Conservation (phyloP, 2,113 vertebrate species). For the Hemicordylus capensis region DNA sequence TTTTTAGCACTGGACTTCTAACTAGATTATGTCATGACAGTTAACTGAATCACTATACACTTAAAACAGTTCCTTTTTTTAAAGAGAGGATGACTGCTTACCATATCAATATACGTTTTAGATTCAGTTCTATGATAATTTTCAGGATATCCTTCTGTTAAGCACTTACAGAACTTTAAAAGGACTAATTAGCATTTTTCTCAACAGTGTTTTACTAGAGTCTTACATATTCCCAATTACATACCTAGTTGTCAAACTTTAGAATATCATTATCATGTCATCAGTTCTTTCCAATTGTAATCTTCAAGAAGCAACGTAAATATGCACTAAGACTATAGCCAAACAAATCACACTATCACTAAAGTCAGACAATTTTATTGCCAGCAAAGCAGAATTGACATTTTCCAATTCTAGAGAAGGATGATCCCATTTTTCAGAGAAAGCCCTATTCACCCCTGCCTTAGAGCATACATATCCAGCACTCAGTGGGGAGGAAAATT, state of each 20-base stretch:
- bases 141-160: not conserved
- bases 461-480: not conserved
- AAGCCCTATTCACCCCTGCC: not conserved
- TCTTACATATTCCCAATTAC: not conserved
- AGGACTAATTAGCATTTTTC: not conserved
- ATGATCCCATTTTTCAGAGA: not conserved
- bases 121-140: not conserved
- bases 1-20: not conserved
- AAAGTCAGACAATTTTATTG: not conserved
- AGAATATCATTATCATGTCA: not conserved
- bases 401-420: not conserved
- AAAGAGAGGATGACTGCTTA: not conserved
- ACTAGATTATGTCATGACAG: not conserved
- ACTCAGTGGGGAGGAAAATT: not conserved
- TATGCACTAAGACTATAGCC: too few relatives aligned
- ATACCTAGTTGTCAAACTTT: not conserved
- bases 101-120: not conserved
- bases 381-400: not conserved
- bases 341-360: not conserved
- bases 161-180: not conserved
- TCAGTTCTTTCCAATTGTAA: not conserved
- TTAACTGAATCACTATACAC: not conserved
- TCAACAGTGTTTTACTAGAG: not conserved
- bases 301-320: not conserved
- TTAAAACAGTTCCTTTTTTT: not conserved